Evolutionary conservation across 1,140 invertebrate species (phyloP), one percentile per base, ranked within the genome.

Genomic region (silkworm (Bombyx mori)): DNA sequence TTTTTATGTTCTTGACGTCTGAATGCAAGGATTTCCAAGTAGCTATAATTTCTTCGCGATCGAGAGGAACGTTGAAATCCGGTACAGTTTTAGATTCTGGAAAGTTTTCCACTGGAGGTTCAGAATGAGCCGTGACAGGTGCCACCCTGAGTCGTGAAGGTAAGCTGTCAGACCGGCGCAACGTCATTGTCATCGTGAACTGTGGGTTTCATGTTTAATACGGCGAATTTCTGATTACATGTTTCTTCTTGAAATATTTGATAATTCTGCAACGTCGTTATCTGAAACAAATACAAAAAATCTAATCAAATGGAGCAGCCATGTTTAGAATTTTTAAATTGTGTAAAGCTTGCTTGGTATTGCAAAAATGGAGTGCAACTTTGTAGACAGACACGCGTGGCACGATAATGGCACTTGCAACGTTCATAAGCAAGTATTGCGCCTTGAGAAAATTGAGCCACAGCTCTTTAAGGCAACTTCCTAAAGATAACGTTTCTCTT

Each of bases 11-110:
- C 56, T 77, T 80, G 52, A 87, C 73, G 63, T 87, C 84, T 6
- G 70, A 75, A 53, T 87, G 71, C 58, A 87, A 78, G 59, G 82
- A 82, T 62, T 87, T 82, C 84, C 84, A 85, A 68, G 84, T 84
- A 52, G 84, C 84, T 65, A 85, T 77, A 64, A 87, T 71, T 78
- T 84, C 75, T 45, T 87, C 77, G 35, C 77, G 75, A 43, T 62
- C 68, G 8, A 69, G 69, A 22, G 64, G 60, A 44, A 74, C 73
- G 56, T 60, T 67, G 49, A 79, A 72, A 71, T 81, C 72, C 35
- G 80, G 73, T 59, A 73, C 68, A 52, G 81, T 81, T 52, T 51
- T 75, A 8, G 81, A 79, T 47, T 82, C 77, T 49, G 75, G 68
- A 63, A 75, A 61, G 60, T 75, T 75, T 65, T 69, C 71, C 9